These are phyloP conservation scores for Pseudomyrmex dendroicus DNA, from an alignment of 1,140 invertebrate species.

Conservation along the genomic window DNA sequence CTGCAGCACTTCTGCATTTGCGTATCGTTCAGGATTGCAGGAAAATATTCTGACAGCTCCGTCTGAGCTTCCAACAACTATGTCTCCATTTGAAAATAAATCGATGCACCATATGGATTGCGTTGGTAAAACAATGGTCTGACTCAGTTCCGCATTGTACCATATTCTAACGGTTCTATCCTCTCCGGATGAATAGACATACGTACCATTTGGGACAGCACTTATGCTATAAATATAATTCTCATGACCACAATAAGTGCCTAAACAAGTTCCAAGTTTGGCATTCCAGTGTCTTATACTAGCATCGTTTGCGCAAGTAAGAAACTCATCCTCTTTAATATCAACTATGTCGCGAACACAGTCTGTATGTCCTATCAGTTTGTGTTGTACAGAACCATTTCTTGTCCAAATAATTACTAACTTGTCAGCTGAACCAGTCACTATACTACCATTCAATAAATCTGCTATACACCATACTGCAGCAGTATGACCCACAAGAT, in stretches of 20 bases:
- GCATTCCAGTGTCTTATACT: conserved; percentile 92
- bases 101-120: conserved; percentile 96
- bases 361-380: conserved; percentile 92
- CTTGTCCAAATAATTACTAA: conserved; percentile 93
- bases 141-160: conserved; percentile 88
- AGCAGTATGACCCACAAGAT: conserved; percentile 91
- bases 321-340: conserved; percentile 89
- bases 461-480: conserved; percentile 95
- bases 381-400: conserved; percentile 85
- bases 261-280: conserved; percentile 90
- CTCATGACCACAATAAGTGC: conserved; percentile 91
- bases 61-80: conserved; percentile 96
- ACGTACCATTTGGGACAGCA: conserved; percentile 66
- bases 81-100: conserved; percentile 93
- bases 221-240: conserved; percentile 91
- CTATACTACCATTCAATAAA: conserved; percentile 87
- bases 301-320: conserved; percentile 97
- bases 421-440: conserved; percentile 97
- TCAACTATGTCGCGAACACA: conserved; percentile 93
- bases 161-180: conserved; percentile 95
- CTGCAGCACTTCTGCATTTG: conserved; percentile 86
- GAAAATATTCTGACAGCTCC: conserved; percentile 95
- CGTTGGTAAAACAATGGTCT: conserved; percentile 92
- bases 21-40: conserved; percentile 88
- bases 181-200: conserved; percentile 92